Evolutionary conservation across 2,888 invertebrate species (phyloP).

Genomic region (Cyaniris semiargus): DNA sequence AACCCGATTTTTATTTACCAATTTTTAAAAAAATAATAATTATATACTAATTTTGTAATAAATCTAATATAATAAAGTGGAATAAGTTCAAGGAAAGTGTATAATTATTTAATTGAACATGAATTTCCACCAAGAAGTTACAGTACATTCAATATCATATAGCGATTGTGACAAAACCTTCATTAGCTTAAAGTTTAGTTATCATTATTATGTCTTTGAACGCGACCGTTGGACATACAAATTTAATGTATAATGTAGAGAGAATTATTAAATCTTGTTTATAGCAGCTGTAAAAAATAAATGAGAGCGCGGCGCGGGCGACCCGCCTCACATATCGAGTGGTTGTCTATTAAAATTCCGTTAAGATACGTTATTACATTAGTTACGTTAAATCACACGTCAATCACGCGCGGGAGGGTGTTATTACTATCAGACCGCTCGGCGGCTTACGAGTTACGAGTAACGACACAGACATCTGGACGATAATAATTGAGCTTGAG

Average conservation of each 20-base stretch:
- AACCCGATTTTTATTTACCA: too few species aligned
- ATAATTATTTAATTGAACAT: too few species aligned
- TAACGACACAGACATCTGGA: slow-evolving; percentile 30
- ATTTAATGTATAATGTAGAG: neutral
- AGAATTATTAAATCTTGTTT: slow-evolving; percentile 16
- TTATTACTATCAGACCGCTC: slow-evolving; percentile 43
- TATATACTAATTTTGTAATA: too few species aligned
- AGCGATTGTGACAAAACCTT: too few species aligned
- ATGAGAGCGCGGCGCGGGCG: slow-evolving; percentile 26
- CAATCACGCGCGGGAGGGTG: slow-evolving; percentile 53
- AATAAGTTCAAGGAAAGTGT: too few species aligned
- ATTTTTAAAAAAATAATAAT: too few species aligned
- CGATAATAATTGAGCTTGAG: neutral
- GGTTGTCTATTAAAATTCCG: slow-evolving; percentile 65
- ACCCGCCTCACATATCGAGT: slow-evolving; percentile 26
- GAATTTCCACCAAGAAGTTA: too few species aligned
- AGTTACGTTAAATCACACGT: slow-evolving; percentile 57
- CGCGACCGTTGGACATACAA: neutral
- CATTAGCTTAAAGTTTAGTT: too few species aligned
- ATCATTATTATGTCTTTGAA: too few species aligned
- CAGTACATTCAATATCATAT: too few species aligned
- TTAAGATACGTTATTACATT: slow-evolving; percentile 61
- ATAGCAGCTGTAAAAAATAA: slow-evolving; percentile 31
- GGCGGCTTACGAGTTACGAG: slow-evolving; percentile 38
- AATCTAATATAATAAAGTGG: too few species aligned